A percentile compares a stretch with the other conserved stretches of the same genome.
Evolutionary conservation across 2,888 invertebrate species (phyloP).

Genomic region (Pocota personata): DNA sequence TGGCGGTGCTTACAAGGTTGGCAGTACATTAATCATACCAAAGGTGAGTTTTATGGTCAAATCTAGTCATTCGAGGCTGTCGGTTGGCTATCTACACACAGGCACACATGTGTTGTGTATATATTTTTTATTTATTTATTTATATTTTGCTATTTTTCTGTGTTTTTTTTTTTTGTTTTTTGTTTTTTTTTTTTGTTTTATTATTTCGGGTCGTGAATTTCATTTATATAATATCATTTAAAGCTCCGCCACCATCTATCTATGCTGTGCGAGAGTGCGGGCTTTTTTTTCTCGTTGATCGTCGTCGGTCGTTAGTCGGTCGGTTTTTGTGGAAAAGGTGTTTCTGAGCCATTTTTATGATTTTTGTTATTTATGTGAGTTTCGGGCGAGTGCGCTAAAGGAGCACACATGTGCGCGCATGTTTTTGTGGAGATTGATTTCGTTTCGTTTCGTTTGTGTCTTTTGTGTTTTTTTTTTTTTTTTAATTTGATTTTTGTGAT

Average conservation of each 20-base stretch:
- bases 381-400: constrained; percentile 55
- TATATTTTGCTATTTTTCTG: constrained; percentile 49
- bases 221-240: constrained; percentile 66
- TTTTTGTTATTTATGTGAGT: constrained; percentile 55
- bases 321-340: constrained; percentile 54
- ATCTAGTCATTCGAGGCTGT: constrained; percentile 60
- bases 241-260: constrained; percentile 65
- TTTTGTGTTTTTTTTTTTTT: neutral
- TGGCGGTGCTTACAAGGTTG: constrained; percentile 77
- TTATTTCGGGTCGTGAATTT: constrained; percentile 66
- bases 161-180: constrained; percentile 31
- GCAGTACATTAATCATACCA: constrained; percentile 77
- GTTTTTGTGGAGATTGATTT: constrained; percentile 28
- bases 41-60: constrained; percentile 76
- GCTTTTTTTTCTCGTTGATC: constrained; percentile 52
- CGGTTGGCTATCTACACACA: neutral
- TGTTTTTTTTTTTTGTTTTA: constrained; percentile 45
- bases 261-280: constrained; percentile 51
- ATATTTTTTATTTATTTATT: constrained; percentile 54
- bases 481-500: neutral
- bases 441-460: neutral
- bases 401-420: constrained; percentile 55
- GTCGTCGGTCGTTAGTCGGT: constrained; percentile 49
- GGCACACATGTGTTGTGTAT: constrained; percentile 15
- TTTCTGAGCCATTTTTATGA: constrained; percentile 54